phyloP scores from a whole-genome alignment of 2,888 invertebrate genomes.

The Andrena trimmerana region DNA sequence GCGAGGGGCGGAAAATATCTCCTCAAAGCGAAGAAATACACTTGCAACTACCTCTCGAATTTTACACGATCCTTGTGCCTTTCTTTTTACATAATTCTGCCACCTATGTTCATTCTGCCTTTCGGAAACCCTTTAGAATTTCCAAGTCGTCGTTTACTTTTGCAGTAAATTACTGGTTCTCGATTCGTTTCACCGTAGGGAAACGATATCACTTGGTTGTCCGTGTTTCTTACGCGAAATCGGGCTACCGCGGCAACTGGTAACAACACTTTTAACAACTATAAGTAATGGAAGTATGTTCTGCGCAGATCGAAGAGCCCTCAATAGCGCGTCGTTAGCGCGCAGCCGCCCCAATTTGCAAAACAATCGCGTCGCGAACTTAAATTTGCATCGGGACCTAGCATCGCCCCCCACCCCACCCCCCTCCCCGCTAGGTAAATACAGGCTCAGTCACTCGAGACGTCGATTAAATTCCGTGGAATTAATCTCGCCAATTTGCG shows the following conservation, averaged over 20 bases:
- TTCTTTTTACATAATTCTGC: background rate
- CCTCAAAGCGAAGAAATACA: background rate
- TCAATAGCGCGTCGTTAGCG: background rate
- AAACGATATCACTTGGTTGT: no score
- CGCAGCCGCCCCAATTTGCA: conserved; percentile 51
- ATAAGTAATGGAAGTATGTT: background rate
- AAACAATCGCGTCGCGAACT: conserved; percentile 51
- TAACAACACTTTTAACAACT: background rate
- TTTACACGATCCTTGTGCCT: background rate
- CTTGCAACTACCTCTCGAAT: background rate
- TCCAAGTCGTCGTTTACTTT: background rate
- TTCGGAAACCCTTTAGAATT: background rate
- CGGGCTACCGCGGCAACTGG: background rate
- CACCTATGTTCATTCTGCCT: conserved; percentile 5
- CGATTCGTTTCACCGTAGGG: background rate
- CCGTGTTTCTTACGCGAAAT: no score
- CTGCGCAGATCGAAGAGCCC: background rate
- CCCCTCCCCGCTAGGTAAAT: background rate
- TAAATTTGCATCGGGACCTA: conserved; percentile 26
- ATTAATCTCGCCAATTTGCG: conserved; percentile 20
- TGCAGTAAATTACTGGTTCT: background rate
- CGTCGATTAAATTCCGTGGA: conserved; percentile 21
- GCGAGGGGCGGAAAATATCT: background rate
- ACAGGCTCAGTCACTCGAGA: conserved; percentile 11
- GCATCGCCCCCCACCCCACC: background rate